Percentiles rank a stretch among this genome's conserved stretches.
Conservation (phyloP, 2,888 invertebrate genomes). For the Polyommatus iphigenia region DNA sequence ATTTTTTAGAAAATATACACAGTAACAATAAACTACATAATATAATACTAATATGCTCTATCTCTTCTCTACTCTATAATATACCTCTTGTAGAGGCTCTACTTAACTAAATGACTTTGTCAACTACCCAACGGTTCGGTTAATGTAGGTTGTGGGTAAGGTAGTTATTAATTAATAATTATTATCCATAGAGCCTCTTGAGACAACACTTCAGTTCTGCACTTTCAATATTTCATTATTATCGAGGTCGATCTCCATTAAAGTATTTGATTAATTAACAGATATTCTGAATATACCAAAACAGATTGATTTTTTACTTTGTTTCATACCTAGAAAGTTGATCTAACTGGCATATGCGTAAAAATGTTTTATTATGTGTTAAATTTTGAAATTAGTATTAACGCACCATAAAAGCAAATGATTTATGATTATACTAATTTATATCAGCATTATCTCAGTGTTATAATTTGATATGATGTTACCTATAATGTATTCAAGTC, state of each 20-base stretch:
- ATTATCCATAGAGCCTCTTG: not conserved
- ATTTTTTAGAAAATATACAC: too few species aligned
- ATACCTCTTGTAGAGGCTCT: too few species aligned
- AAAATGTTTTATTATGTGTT: too few species aligned
- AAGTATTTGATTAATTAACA: not conserved
- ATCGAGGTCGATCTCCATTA: not conserved
- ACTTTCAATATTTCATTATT: not conserved
- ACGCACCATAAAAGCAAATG: too few species aligned
- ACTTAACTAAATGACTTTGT: not conserved
- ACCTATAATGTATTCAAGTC: too few species aligned
- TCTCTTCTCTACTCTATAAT: too few species aligned
- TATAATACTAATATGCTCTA: too few species aligned
- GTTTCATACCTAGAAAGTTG: not conserved
- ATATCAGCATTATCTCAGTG: too few species aligned
- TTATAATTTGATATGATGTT: too few species aligned
- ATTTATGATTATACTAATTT: too few species aligned
- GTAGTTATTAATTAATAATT: slow-evolving; percentile 6
- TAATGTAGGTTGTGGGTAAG: not conserved
- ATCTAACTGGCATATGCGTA: not conserved
- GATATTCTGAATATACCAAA: not conserved
- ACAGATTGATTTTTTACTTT: not conserved
- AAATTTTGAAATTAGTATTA: too few species aligned
- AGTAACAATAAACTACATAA: too few species aligned
- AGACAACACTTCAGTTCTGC: not conserved
- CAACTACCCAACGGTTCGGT: not conserved